These are phyloP conservation scores for Leptosomus discolor DNA, from an alignment of 2,113 vertebrate species.

Conservation along the genomic window DNA sequence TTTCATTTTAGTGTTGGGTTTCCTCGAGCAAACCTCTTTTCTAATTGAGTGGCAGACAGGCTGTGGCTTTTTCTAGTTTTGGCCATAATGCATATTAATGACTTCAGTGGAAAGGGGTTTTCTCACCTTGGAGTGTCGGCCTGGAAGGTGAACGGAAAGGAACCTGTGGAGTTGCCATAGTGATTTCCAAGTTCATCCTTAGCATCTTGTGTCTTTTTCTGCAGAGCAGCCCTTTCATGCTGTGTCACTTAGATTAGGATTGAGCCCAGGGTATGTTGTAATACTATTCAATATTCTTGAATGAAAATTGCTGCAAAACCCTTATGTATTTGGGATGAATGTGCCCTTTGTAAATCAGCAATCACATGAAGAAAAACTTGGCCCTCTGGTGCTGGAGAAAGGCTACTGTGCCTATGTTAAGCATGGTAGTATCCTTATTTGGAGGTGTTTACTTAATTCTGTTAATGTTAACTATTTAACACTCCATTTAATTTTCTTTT, in stretches of 20 bases:
- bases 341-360: constrained; percentile 9
- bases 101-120: not conserved
- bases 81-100: not conserved
- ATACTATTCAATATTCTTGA: constrained; percentile 20
- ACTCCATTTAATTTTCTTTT: not conserved
- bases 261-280: constrained; percentile 9
- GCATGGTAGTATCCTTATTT: not conserved
- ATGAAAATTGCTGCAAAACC: constrained; percentile 14
- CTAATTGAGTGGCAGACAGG: not conserved
- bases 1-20: not conserved
- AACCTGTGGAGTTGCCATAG: not conserved
- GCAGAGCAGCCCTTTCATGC: not conserved
- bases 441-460: not conserved
- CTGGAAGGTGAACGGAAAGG: not conserved
- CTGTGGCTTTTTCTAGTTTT: not conserved
- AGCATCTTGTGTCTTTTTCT: not conserved
- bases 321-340: not conserved
- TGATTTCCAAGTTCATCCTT: constrained; percentile 13
- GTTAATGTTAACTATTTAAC: not conserved
- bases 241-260: constrained; percentile 10
- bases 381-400: not conserved
- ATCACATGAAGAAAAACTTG: not conserved
- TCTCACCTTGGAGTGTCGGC: not conserved
- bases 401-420: not conserved
- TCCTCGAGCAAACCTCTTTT: not conserved